These are phyloP conservation scores for Porites cylindrica DNA, from an alignment of 92 coral and sea anemone genomes.

Conservation along the genomic window DNA sequence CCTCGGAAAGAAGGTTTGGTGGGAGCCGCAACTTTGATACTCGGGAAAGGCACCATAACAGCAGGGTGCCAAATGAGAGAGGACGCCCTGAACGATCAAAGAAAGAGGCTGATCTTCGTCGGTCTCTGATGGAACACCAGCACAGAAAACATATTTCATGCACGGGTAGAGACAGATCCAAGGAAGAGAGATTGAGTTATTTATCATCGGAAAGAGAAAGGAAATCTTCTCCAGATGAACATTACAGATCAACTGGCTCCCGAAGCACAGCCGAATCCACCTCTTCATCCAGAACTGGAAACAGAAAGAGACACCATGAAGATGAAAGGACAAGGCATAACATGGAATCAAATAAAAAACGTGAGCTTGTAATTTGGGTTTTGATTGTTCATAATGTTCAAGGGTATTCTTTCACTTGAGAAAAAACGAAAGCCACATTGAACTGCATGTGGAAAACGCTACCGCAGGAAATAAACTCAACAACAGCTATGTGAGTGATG, in stretches of 20 bases:
- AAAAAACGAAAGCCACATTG: neutral
- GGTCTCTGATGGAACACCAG: slow-evolving; percentile 31
- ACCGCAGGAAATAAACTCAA: neutral
- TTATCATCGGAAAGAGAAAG: neutral
- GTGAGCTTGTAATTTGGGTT: neutral
- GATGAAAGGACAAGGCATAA: slow-evolving; percentile 3
- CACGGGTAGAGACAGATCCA: neutral
- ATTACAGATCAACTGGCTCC: neutral
- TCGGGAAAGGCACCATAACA: neutral
- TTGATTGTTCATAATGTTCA: neutral
- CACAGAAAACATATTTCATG: slow-evolving; percentile 14
- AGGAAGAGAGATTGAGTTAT: neutral
- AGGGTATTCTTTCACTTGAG: neutral
- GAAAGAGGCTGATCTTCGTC: slow-evolving; percentile 24
- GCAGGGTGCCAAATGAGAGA: neutral
- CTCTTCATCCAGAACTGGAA: neutral
- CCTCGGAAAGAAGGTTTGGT: neutral
- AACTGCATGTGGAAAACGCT: neutral
- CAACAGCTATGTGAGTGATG: neutral
- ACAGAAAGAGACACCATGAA: slow-evolving; percentile 17
- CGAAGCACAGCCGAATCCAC: neutral
- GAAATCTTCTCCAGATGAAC: slow-evolving; percentile 5
- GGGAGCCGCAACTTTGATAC: neutral
- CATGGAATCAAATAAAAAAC: neutral
- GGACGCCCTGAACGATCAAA: neutral